Evolutionary conservation across 2,797 vertebrate genomes (phyloP).

Genomic region (Chelidonichthys spinosus): DNA sequence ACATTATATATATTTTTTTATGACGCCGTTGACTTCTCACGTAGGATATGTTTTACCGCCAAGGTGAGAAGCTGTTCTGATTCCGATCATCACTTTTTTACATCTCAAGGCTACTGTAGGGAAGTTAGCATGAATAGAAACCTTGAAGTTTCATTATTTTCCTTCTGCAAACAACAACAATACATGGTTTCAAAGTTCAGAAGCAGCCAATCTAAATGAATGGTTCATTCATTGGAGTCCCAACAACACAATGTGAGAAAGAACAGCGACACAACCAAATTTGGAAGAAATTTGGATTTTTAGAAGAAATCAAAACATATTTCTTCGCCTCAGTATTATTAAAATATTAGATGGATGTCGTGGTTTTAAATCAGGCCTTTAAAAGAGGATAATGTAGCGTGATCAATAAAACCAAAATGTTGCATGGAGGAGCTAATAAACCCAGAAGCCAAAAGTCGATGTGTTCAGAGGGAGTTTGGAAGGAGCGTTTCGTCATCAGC

Average conservation of each 20-base stretch:
- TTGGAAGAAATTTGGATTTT: too few species aligned
- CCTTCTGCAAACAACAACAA: neutral
- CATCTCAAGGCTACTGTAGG: conserved; percentile 22
- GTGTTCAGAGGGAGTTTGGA: neutral
- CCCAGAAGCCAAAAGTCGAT: neutral
- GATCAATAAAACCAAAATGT: neutral
- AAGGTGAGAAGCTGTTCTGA: conserved; percentile 19
- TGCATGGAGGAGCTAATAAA: neutral
- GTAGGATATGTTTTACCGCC: conserved; percentile 3
- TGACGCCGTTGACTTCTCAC: neutral
- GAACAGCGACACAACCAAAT: too few species aligned
- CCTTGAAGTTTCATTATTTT: neutral
- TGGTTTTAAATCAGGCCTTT: neutral
- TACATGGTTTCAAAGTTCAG: neutral
- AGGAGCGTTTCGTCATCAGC: conserved; percentile 9
- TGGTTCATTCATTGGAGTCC: too few species aligned
- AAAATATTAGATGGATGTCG: neutral
- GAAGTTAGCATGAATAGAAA: conserved; percentile 29
- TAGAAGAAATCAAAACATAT: neutral
- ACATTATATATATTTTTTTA: neutral
- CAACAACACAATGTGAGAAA: too few species aligned
- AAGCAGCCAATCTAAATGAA: neutral
- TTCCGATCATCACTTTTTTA: conserved; percentile 17
- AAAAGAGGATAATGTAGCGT: neutral
- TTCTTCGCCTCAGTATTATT: neutral